A percentile compares a stretch with the other conserved stretches of the same genome.
phyloP scores from a whole-genome alignment of 2,797 vertebrate genomes.

The Hypotaenidia okinawae region DNA sequence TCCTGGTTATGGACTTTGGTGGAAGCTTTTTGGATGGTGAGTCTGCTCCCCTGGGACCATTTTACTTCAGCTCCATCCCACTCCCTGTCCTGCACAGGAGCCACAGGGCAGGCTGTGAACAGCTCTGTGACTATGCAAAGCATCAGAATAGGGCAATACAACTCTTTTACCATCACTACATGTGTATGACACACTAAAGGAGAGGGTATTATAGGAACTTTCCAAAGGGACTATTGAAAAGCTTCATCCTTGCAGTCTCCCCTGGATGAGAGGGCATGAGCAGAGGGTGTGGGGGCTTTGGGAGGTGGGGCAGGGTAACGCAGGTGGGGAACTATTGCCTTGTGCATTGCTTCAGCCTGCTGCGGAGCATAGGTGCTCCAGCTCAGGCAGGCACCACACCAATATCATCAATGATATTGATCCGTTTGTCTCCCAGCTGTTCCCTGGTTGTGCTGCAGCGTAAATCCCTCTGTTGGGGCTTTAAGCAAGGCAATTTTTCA shows the following conservation, averaged over 20 bases:
- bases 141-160: background rate
- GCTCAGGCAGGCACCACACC: background rate
- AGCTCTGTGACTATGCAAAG: background rate
- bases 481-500: background rate
- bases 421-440: background rate
- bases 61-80: background rate
- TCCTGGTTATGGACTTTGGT: background rate
- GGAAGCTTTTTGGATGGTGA: background rate
- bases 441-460: background rate
- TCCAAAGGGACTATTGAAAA: background rate
- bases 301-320: background rate
- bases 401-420: background rate
- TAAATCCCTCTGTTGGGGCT: background rate
- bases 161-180: background rate
- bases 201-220: background rate
- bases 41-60: rapidly evolving
- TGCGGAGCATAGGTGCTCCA: background rate
- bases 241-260: background rate
- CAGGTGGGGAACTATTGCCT: rapidly evolving
- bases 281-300: background rate
- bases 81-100: background rate
- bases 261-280: background rate
- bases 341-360: rapidly evolving
- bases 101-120: background rate
- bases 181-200: background rate